Conservation (phyloP, 2,888 invertebrate genomes). For the Ochlodes sylvanus region DNA sequence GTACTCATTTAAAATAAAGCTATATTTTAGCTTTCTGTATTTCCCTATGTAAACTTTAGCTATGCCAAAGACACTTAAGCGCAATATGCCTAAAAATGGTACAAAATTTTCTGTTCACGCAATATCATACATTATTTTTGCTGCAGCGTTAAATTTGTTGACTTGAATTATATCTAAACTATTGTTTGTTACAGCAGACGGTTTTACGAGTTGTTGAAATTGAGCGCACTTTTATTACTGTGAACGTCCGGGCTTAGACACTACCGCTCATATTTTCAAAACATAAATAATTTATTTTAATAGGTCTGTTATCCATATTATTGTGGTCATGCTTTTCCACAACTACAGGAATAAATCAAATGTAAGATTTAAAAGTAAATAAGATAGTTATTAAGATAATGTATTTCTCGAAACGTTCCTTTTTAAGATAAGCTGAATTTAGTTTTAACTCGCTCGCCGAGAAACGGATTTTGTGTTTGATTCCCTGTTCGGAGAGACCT, state of each 20-base stretch:
- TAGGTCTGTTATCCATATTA: slow-evolving; percentile 3
- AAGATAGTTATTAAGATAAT: slow-evolving; percentile 5
- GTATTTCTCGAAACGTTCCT: no score
- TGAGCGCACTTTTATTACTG: slow-evolving; percentile 47
- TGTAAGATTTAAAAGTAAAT: neutral
- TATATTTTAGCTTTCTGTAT: no score
- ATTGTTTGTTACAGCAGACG: slow-evolving; percentile 47
- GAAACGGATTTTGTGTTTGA: no score
- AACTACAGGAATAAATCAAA: slow-evolving; percentile 2
- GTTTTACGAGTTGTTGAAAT: slow-evolving; percentile 48
- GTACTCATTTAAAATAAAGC: no score
- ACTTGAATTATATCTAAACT: slow-evolving; percentile 43
- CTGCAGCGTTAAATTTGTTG: slow-evolving; percentile 31
- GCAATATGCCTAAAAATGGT: no score
- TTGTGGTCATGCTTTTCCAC: neutral
- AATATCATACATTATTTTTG: no score
- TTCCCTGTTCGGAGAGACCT: no score
- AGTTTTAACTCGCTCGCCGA: no score
- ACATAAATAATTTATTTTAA: slow-evolving; percentile 30
- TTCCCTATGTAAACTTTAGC: no score
- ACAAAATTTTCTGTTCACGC: no score
- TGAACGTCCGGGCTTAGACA: slow-evolving; percentile 37
- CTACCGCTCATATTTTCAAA: slow-evolving; percentile 23
- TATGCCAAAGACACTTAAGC: no score
- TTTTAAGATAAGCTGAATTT: no score